Conservation (phyloP, 1,140 invertebrate genomes). For the Euura lappo region DNA sequence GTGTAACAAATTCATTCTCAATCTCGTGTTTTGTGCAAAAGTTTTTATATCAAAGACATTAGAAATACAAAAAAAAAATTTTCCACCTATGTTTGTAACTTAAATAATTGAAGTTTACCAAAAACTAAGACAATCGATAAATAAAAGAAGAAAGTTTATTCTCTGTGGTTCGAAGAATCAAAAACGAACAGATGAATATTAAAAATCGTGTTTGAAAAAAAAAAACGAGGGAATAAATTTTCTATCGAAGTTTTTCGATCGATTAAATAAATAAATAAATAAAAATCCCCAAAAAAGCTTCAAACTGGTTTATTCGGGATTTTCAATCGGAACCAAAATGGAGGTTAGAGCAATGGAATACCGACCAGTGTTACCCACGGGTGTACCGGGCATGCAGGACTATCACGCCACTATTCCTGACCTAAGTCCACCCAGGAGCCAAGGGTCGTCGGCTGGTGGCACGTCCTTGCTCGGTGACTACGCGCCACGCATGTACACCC, state of each 20-base stretch:
- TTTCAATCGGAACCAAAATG: slow-evolving; percentile 48
- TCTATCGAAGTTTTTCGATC: background rate
- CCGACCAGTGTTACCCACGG: slow-evolving; percentile 53
- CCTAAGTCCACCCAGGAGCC: slow-evolving; percentile 56
- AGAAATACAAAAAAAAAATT: background rate
- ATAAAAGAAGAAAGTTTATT: background rate
- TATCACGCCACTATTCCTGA: slow-evolving; percentile 58
- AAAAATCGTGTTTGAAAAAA: background rate
- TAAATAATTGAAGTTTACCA: background rate
- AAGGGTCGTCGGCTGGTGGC: slow-evolving; percentile 58
- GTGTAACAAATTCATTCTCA: no score
- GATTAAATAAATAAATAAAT: background rate
- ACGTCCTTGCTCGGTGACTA: slow-evolving; percentile 58
- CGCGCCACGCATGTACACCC: slow-evolving; percentile 59
- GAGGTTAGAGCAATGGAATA: slow-evolving; percentile 59
- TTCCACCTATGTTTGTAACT: background rate
- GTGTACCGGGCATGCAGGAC: slow-evolving; percentile 52
- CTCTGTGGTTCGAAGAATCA: background rate
- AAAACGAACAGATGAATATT: background rate
- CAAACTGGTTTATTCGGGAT: slow-evolving; percentile 53
- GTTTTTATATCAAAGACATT: background rate
- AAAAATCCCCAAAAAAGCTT: slow-evolving; percentile 38
- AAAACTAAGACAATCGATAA: background rate
- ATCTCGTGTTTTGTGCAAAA: no score
- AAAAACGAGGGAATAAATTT: background rate